phyloP scores from a whole-genome alignment of 1,140 invertebrate genomes.

The Drosophila varians region DNA sequence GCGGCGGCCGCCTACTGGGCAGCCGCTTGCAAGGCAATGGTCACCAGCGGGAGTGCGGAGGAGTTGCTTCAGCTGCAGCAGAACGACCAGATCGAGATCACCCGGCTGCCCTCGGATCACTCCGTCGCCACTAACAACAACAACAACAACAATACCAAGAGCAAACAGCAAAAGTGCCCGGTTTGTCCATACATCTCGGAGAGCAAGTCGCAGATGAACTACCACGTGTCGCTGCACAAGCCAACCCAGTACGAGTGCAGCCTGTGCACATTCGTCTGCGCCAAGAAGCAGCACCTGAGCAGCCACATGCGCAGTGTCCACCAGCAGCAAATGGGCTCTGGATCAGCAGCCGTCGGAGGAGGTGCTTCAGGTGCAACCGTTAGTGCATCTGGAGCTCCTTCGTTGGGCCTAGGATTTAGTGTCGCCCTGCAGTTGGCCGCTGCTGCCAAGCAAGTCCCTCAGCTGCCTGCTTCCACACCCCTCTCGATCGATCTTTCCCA shows the following conservation, averaged over 20 bases:
- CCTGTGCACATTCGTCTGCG: conserved; percentile 92
- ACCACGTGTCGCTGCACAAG: conserved; percentile 93
- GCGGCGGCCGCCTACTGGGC: conserved; percentile 67
- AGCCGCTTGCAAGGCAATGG: conserved; percentile 61
- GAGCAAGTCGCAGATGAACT: conserved; percentile 92
- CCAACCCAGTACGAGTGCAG: conserved; percentile 90
- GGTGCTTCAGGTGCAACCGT: conserved; percentile 8
- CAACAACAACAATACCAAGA: conserved; percentile 66
- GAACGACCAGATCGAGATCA: conserved; percentile 81
- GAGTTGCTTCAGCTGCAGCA: conserved; percentile 72
- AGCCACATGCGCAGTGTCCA: conserved; percentile 87
- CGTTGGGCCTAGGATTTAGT: conserved; percentile 81
- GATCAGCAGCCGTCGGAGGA: background rate
- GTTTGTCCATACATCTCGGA: conserved; percentile 92
- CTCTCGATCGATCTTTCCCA: conserved; percentile 62
- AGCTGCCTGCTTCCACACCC: conserved; percentile 37
- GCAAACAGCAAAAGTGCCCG: conserved; percentile 87
- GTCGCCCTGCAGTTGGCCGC: conserved; percentile 80
- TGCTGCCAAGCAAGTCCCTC: conserved; percentile 75
- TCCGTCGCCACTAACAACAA: conserved; percentile 20
- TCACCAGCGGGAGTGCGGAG: conserved; percentile 55
- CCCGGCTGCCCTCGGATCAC: conserved; percentile 48
- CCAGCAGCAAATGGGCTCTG: conserved; percentile 52
- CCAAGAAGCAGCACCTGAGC: conserved; percentile 90
- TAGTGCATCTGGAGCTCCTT: background rate